phyloP scores from a whole-genome alignment of 2,113 vertebrate genomes.

The Myotis lucifugus region DNA sequence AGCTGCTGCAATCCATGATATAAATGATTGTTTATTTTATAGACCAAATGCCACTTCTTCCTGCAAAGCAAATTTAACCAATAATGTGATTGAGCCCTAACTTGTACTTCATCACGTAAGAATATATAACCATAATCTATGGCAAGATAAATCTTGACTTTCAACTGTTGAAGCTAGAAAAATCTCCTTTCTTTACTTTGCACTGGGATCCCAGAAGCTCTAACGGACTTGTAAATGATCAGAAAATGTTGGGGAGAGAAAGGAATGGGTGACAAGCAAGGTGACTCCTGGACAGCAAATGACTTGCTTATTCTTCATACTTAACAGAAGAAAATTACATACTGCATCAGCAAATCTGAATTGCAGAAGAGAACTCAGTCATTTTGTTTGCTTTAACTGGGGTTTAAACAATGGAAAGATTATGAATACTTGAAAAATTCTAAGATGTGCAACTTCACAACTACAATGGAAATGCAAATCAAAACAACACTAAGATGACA shows the following conservation, averaged over 20 bases:
- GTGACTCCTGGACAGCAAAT: background rate
- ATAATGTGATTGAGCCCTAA: background rate
- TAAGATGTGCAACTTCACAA: background rate
- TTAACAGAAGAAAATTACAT: background rate
- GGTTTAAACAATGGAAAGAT: background rate
- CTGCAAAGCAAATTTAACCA: background rate
- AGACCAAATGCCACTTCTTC: background rate
- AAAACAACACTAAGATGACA: background rate
- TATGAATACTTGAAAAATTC: background rate
- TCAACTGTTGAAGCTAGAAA: background rate
- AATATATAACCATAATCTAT: background rate
- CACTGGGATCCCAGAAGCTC: fast-evolving
- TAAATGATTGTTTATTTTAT: conserved; percentile 34
- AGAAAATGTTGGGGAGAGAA: background rate
- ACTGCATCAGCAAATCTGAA: background rate
- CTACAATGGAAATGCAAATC: background rate
- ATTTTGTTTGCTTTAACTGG: background rate
- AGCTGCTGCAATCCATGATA: background rate
- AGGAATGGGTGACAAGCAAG: background rate
- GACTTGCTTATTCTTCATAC: background rate
- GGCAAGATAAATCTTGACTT: background rate
- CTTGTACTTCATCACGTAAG: background rate
- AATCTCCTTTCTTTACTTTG: background rate
- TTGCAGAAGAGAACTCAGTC: background rate
- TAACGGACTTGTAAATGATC: background rate